These are phyloP conservation scores for Ips typographus DNA, from an alignment of 1,140 invertebrate species.

Conservation along the genomic window DNA sequence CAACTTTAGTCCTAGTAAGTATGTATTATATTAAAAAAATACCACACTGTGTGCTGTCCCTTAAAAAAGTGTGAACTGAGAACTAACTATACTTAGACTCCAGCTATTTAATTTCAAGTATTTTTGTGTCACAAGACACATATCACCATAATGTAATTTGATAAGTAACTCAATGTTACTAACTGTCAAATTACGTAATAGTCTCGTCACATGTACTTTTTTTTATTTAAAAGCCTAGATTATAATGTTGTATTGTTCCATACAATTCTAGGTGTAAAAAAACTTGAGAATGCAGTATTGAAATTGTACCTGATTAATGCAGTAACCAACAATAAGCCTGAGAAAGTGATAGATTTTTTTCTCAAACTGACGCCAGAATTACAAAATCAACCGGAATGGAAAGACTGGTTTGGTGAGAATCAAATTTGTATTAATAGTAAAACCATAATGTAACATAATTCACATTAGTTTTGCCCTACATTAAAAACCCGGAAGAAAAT, in stretches of 20 bases:
- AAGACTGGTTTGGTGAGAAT: conserved; percentile 93
- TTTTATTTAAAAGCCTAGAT: too few species aligned
- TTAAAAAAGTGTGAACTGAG: background rate
- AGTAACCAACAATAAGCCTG: conserved; percentile 74
- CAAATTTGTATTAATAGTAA: background rate
- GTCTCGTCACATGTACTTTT: too few species aligned
- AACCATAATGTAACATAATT: background rate
- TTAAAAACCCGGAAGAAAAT: conserved; percentile 89
- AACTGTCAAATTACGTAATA: too few species aligned
- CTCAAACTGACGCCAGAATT: conserved; percentile 83
- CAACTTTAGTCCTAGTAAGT: conserved; percentile 70
- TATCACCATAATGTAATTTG: background rate
- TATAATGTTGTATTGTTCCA: too few species aligned
- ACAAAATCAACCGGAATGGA: conserved; percentile 89
- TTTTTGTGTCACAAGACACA: too few species aligned
- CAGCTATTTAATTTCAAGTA: too few species aligned
- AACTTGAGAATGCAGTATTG: conserved; percentile 85
- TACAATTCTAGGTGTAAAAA: conserved; percentile 66
- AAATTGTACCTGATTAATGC: conserved; percentile 91
- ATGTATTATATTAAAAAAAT: conserved; percentile 11
- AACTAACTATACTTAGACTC: background rate
- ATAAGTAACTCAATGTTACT: too few species aligned
- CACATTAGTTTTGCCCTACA: conserved; percentile 80
- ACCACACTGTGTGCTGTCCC: background rate
- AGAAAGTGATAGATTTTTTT: conserved; percentile 90